Base-by-base conservation (phyloP, 1,140 invertebrate species). In the Atopsyche davidsoni region DNA sequence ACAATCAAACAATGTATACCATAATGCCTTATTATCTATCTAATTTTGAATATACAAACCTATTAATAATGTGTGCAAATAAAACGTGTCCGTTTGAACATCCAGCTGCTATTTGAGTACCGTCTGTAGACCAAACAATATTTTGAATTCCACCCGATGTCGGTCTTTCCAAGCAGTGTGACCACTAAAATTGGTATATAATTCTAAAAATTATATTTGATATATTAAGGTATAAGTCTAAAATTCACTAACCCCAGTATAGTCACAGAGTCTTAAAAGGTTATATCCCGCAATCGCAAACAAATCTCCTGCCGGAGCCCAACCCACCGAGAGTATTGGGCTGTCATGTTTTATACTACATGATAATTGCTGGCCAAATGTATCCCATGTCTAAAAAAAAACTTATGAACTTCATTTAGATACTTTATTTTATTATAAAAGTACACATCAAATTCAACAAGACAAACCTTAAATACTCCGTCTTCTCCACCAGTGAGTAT, bases 401-500 rank as follows among this genome's bases (percentile, higher is more conserved):
- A 21, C 21, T 53, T 32, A 10, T 34, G 32, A 43, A 41, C 38
- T 28, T 42, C 34, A 22, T 16, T 22, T 51, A 48, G 22, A 18
- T 32, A 46, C 46, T 43, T 4, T 14, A 19, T 18, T 23, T 51
- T 23, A 44, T 9, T 3, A 4, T 39, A 46, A 32, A 25, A 31
- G 13, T 11, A 24, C 36, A 42, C 36, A 34, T 4, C 31, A 13
- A 41, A 10, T 7, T 7, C n/a, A 28, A 28, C 6, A n/a, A 45
- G 43, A 53, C 21, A 40, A 59, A 84, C 82, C 77, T 96, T 95
- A 53, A 94, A 98, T 57, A 83, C 81, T 61, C 92, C 95, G 71
- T 99, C 96, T 77, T 99, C 96, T 6, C 85, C 90, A 1, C 93
- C 95, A 19, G 94, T 95, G 17, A 96, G 72, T 39, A 99, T 92